These are phyloP conservation scores for Girardinus metallicus DNA, from an alignment of 2,797 vertebrate genomes.

Conservation along the genomic window DNA sequence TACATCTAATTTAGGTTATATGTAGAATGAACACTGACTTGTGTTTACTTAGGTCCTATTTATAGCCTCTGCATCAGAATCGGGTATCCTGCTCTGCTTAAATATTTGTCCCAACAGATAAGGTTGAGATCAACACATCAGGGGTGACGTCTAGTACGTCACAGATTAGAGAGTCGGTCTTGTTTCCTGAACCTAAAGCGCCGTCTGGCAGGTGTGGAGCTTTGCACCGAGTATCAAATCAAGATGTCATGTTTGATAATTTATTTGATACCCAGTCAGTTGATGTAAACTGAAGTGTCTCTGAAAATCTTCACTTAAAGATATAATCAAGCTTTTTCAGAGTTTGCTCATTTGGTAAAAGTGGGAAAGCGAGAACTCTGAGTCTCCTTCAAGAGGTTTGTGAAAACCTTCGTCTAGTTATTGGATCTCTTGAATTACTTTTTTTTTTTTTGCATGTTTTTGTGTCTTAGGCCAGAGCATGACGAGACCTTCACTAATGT, in stretches of 20 bases:
- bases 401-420: background rate
- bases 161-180: background rate
- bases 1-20: too few species aligned
- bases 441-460: background rate
- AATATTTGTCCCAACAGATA: background rate
- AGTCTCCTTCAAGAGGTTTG: background rate
- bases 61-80: background rate
- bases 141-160: background rate
- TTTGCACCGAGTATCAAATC: too few species aligned
- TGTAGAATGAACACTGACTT: background rate
- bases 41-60: background rate
- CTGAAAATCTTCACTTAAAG: background rate
- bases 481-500: background rate
- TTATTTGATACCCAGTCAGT: too few species aligned
- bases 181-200: background rate
- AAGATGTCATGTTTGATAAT: too few species aligned
- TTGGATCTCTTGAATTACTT: too few species aligned
- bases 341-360: background rate
- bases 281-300: too few species aligned
- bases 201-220: too few species aligned
- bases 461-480: background rate
- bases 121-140: background rate
- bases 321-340: background rate
- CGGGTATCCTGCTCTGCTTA: background rate
- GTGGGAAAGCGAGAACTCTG: background rate